These are phyloP conservation scores for Pegoplata infirma DNA, from an alignment of 2,888 invertebrate genomes.

Conservation along the genomic window DNA sequence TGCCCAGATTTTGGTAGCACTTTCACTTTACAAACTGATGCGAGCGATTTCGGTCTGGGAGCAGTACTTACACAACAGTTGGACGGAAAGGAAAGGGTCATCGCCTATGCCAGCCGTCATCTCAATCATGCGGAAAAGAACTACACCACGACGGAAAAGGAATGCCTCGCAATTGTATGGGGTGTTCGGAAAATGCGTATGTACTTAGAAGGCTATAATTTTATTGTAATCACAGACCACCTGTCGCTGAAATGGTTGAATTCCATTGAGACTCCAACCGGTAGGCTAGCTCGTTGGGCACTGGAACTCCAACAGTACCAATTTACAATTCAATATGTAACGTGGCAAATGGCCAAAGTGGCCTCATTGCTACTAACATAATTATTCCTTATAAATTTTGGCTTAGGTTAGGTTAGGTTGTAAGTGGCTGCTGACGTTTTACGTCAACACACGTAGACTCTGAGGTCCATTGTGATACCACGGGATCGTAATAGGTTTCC, in stretches of 20 bases:
- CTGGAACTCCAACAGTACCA: conserved; percentile 19
- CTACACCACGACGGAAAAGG: neutral
- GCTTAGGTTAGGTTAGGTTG: too few species aligned
- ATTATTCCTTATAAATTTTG: too few species aligned
- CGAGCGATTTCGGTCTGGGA: too few species aligned
- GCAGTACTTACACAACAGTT: conserved; percentile 23
- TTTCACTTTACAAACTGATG: conserved; percentile 39
- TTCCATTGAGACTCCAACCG: conserved; percentile 22
- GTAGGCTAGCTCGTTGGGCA: conserved; percentile 23
- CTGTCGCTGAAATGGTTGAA: conserved; percentile 23
- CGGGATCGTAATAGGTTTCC: too few species aligned
- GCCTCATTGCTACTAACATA: too few species aligned
- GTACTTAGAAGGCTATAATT: neutral
- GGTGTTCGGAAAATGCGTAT: conserved; percentile 18
- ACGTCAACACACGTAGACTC: too few species aligned
- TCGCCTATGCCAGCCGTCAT: neutral
- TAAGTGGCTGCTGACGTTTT: too few species aligned
- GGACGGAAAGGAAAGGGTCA: neutral
- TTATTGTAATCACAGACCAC: neutral
- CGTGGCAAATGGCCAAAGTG: too few species aligned
- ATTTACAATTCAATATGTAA: conserved; percentile 10
- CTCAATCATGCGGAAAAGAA: conserved; percentile 1
- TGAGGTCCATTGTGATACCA: too few species aligned
- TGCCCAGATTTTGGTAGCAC: conserved; percentile 15
- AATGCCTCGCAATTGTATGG: too few species aligned